Base-by-base conservation (phyloP, 2,113 vertebrate species). In the Calypte anna region DNA sequence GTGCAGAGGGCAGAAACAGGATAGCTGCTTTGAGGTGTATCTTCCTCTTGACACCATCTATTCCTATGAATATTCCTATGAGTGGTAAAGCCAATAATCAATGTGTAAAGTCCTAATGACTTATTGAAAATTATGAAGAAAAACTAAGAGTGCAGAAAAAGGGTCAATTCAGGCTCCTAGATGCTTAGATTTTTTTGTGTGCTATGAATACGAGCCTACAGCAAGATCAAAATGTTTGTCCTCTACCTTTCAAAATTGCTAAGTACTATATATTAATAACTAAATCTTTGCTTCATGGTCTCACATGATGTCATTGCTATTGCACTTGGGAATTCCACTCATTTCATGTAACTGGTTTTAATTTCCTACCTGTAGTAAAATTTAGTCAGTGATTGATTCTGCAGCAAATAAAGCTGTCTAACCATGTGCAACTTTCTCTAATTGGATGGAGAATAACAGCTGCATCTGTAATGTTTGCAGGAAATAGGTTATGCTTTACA, bases 301-400 rank as follows among this genome's bases (percentile, higher is more conserved):
- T 84, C 43, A 25, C 38, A 70, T 74, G 76, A 92, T 43, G 81
- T 67, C 81, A 84, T 13, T 78, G 48, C 54, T 75, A 64, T 9
- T 27, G 48, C 90, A 92, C 43, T 82, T 61, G 62, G 87, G 81
- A 96, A 89, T 82, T 86, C 57, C 48, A 91, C 82, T 73, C 57
- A 77, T 72, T 87, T 79, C 44, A 48, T 7, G 6, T 63, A 75
- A 78, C 22, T 64, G 13, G 28, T 91, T 94, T 94, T 72, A 63
- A 95, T 75, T 81, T 89, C 69, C 59, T 44, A 91, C 70, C 51
- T 94, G 66, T 72, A 96, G 84, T 72, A 91, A 53, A 94, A 81
- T 57, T 23, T 57, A 84, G 68, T 53, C 38, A 86, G 77, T 40
- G 27, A 92, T 18, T 55, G 69, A 92, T 92, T 88, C 66, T 38